Evolutionary conservation across 2,888 invertebrate species (phyloP).

Genomic region (Idaea dimidiata): DNA sequence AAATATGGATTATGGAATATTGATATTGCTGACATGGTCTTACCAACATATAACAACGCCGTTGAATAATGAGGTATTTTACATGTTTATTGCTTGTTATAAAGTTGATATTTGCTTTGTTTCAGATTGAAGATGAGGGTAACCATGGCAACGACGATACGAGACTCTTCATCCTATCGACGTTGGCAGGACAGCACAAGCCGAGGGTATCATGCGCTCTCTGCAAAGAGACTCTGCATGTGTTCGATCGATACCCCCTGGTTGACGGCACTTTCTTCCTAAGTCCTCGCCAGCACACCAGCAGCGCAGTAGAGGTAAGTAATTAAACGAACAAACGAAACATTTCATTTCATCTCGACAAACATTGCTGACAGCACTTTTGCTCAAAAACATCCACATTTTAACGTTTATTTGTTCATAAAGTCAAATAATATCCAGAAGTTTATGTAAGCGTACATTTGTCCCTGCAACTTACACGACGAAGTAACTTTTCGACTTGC

Average conservation of each 20-base stretch:
- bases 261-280: conserved; percentile 99
- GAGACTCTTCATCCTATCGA: conserved; percentile 96
- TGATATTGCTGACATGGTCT: conserved; percentile 65
- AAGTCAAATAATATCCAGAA: conserved; percentile 70
- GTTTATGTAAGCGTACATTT: conserved; percentile 61
- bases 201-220: conserved; percentile 92
- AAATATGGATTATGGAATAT: conserved; percentile 76
- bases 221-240: conserved; percentile 93
- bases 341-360: not conserved
- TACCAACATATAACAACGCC: conserved; percentile 44
- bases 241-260: conserved; percentile 98
- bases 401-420: conserved; percentile 37
- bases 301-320: conserved; percentile 90
- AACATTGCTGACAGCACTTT: not conserved
- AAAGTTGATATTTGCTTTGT: conserved; percentile 46
- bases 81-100: conserved; percentile 24
- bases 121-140: conserved; percentile 98
- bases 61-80: conserved; percentile 32
- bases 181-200: conserved; percentile 94
- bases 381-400: conserved; percentile 8
- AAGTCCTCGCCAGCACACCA: conserved; percentile 94
- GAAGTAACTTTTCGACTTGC: conserved; percentile 33
- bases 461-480: conserved; percentile 45
- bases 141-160: conserved; percentile 99
- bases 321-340: conserved; percentile 11